phyloP scores from a whole-genome alignment of 2,797 vertebrate species.

The Octomys mimax region DNA sequence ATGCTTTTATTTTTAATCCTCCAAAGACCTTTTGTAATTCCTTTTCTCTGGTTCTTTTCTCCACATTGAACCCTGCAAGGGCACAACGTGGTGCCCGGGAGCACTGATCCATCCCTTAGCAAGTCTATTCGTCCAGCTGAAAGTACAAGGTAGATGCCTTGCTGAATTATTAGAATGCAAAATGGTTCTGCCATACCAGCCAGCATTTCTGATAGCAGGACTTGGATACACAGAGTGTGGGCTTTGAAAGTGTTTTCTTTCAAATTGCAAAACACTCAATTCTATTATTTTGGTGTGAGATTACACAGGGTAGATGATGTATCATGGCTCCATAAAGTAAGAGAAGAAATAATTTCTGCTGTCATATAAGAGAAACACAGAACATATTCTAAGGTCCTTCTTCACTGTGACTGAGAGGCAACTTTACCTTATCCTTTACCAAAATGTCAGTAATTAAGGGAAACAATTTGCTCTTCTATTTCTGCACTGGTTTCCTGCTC shows the following conservation, averaged over 20 bases:
- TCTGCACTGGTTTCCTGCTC: not conserved
- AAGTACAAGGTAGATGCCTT: slow-evolving; percentile 85
- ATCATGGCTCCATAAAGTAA: not conserved
- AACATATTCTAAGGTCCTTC: not conserved
- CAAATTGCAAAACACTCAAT: not conserved
- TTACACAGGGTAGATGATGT: not conserved
- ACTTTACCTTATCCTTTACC: not conserved
- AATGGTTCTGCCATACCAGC: slow-evolving; percentile 65
- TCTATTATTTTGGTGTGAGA: not conserved
- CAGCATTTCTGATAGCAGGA: slow-evolving; percentile 36
- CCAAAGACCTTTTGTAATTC: slow-evolving; percentile 68
- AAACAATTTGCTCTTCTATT: not conserved
- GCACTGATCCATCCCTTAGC: slow-evolving; percentile 13
- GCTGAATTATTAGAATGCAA: slow-evolving; percentile 82
- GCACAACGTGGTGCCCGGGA: slow-evolving; percentile 67
- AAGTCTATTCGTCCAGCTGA: slow-evolving; percentile 83
- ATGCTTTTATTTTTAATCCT: slow-evolving; percentile 55
- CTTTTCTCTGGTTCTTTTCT: slow-evolving; percentile 74
- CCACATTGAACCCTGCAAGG: not conserved
- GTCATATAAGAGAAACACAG: not conserved
- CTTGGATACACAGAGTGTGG: slow-evolving; percentile 64
- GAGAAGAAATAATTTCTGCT: not conserved
- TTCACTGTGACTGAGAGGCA: not conserved
- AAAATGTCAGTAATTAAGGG: not conserved
- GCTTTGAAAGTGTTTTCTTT: slow-evolving; percentile 66